Conservation (phyloP, 2,797 vertebrate species). For the Pseudochaenichthys georgianus region DNA sequence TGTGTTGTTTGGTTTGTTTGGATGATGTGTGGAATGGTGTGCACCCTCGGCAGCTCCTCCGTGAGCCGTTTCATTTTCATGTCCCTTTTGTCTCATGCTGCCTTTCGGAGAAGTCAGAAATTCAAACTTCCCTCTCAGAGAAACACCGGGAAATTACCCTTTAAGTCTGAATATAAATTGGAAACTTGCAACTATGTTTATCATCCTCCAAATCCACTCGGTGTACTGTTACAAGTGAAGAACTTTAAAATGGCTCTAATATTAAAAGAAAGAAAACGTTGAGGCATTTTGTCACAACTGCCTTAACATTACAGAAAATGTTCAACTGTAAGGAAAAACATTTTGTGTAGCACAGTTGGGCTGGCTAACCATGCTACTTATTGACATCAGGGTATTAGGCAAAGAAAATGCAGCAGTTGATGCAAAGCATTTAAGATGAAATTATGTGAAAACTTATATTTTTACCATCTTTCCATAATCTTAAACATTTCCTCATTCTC, state of each 20-base stretch:
- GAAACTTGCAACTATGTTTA: background rate
- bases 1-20: constrained; percentile 65
- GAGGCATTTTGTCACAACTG: constrained; percentile 2
- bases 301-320: background rate
- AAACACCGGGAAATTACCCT: background rate
- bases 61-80: constrained; percentile 17
- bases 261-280: background rate
- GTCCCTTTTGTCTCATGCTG: constrained; percentile 42
- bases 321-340: background rate
- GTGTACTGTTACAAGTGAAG: constrained; percentile 4
- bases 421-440: background rate
- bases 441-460: background rate
- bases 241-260: background rate
- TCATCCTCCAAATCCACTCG: constrained; percentile 25
- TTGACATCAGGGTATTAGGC: constrained; percentile 19
- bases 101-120: constrained; percentile 44
- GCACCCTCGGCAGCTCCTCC: constrained; percentile 31
- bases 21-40: constrained; percentile 50
- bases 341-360: constrained; percentile 15
- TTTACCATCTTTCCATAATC: background rate
- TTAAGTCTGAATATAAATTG: constrained; percentile 9
- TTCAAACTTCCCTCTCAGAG: constrained; percentile 13
- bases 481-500: background rate
- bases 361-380: background rate
- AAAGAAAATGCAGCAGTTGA: background rate